A percentile compares a stretch with the other conserved stretches of the same genome.
Evolutionary conservation across 2,797 vertebrate species (phyloP).

Genomic region (Dromococcyx pavoninus): DNA sequence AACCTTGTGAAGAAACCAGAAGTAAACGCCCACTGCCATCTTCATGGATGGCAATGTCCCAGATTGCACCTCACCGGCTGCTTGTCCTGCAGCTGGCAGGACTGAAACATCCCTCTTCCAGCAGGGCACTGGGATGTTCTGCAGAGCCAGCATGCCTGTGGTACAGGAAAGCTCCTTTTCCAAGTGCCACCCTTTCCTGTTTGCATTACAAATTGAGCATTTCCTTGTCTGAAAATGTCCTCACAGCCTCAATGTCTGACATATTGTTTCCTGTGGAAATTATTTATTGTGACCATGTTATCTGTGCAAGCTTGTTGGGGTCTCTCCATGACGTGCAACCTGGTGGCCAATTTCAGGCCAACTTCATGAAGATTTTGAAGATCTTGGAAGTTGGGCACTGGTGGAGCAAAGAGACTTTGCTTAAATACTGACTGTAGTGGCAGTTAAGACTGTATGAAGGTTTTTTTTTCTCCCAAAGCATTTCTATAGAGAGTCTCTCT

Average conservation of each 20-base stretch:
- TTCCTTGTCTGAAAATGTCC: constrained; percentile 17
- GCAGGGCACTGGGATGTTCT: background rate
- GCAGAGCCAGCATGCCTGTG: background rate
- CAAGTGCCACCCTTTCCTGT: constrained; percentile 54
- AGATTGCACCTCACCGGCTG: background rate
- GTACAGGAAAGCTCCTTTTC: constrained; percentile 29
- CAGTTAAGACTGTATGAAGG: too few species aligned
- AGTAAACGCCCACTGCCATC: background rate
- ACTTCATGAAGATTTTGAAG: background rate
- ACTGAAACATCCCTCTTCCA: background rate
- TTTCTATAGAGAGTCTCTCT: background rate
- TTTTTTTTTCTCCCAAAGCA: background rate
- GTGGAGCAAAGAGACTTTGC: background rate
- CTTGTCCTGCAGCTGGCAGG: background rate
- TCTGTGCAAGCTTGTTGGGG: background rate
- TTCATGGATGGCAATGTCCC: background rate
- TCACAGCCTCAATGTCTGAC: background rate
- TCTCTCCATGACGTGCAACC: background rate
- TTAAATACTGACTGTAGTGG: background rate
- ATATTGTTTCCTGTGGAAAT: constrained; percentile 19
- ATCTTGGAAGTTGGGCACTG: background rate
- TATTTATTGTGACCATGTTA: rapidly evolving
- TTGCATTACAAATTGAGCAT: constrained; percentile 38
- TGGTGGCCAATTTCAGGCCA: background rate
- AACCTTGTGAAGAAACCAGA: background rate